Conservation (phyloP, 2,113 vertebrate genomes). For the Mormyrus iriodes region DNA sequence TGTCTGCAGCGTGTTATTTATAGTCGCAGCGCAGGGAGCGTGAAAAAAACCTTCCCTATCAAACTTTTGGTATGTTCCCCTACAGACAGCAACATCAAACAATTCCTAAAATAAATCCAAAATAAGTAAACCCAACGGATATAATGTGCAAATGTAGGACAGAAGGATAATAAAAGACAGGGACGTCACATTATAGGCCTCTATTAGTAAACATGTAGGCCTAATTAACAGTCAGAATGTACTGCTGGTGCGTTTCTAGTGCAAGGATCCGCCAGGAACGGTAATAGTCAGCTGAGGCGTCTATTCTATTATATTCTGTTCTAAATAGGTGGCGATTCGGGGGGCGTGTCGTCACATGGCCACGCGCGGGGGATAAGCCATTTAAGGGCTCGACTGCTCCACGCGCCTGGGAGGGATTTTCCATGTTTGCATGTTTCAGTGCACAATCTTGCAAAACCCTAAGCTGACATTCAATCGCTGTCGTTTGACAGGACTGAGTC, state of each 20-base stretch:
- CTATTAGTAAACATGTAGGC: background rate
- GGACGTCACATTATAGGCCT: background rate
- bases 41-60: background rate
- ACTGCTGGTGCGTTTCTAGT: background rate
- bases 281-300: background rate
- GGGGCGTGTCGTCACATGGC: constrained; percentile 11
- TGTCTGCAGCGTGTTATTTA: background rate
- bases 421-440: background rate
- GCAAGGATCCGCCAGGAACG: background rate
- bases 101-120: background rate
- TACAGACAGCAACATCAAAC: background rate
- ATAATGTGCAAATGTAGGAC: background rate
- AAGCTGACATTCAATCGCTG: background rate
- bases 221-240: background rate
- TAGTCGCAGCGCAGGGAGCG: background rate
- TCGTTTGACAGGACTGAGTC: background rate
- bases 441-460: background rate
- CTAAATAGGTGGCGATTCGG: background rate
- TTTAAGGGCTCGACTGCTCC: background rate
- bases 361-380: background rate
- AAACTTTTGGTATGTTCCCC: background rate
- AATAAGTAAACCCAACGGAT: background rate
- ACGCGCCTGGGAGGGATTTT: background rate
- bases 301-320: background rate
- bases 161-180: background rate